phyloP scores from a whole-genome alignment of 2,113 vertebrate species.

The Zosterops lateralis region DNA sequence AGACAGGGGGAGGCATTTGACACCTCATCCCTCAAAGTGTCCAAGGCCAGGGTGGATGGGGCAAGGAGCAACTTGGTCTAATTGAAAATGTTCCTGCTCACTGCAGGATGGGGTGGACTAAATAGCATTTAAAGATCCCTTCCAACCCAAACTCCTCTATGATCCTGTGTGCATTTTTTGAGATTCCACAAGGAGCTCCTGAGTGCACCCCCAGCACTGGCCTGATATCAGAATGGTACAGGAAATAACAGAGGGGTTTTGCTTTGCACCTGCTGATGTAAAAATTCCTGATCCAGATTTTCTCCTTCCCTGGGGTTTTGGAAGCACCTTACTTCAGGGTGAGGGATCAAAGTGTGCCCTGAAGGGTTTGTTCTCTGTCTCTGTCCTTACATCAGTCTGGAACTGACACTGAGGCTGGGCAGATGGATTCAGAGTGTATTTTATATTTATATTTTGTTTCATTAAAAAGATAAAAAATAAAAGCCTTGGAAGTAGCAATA shows the following conservation, averaged over 20 bases:
- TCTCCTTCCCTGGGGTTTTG: neutral
- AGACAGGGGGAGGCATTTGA: neutral
- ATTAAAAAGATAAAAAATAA: neutral
- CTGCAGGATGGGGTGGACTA: neutral
- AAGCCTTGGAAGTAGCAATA: neutral
- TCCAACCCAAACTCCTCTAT: neutral
- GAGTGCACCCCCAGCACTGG: neutral
- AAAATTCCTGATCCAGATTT: neutral
- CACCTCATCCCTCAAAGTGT: neutral
- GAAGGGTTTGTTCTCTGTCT: neutral
- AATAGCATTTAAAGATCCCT: neutral
- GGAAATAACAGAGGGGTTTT: neutral
- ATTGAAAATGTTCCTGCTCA: neutral
- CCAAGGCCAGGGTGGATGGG: neutral
- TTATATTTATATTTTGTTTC: neutral
- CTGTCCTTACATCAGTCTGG: neutral
- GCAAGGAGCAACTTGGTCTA: fast-evolving
- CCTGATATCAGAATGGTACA: neutral
- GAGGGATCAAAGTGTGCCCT: neutral
- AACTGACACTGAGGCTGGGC: neutral
- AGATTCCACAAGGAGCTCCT: neutral
- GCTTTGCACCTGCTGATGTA: neutral
- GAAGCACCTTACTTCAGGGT: neutral
- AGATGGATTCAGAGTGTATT: neutral
- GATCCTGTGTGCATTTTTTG: fast-evolving